Percentiles rank a stretch among this genome's conserved stretches.
Conservation (phyloP, 2,888 invertebrate genomes). For the Drosophila atripex region DNA sequence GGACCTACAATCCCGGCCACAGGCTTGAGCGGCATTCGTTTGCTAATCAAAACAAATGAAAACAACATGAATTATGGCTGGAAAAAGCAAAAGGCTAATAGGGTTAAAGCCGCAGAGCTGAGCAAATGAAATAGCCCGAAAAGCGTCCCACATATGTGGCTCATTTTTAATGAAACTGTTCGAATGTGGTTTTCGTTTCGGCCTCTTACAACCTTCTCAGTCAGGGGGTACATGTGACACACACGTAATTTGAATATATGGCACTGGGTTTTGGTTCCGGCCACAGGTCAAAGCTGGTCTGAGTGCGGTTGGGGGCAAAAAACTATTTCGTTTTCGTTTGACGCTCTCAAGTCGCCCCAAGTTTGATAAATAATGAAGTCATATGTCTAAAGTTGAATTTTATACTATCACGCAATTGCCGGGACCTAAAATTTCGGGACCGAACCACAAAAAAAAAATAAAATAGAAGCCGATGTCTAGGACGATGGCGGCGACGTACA, state of each 20-base stretch:
- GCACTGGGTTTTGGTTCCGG: slow-evolving; percentile 47
- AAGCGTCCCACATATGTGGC: slow-evolving; percentile 35
- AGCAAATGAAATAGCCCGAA: slow-evolving; percentile 56
- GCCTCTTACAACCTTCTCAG: slow-evolving; percentile 26
- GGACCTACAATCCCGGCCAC: slow-evolving; percentile 36
- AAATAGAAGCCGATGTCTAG: slow-evolving; percentile 12
- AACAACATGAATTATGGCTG: slow-evolving; percentile 74
- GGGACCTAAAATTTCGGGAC: slow-evolving; percentile 11
- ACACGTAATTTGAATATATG: slow-evolving; percentile 73
- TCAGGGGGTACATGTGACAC: slow-evolving; percentile 21
- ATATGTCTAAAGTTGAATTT: slow-evolving; percentile 77
- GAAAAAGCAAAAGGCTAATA: slow-evolving; percentile 66
- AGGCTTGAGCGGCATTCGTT: slow-evolving; percentile 58
- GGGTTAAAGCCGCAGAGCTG: slow-evolving; percentile 72
- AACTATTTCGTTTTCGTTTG: slow-evolving; percentile 56
- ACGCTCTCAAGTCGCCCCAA: slow-evolving; percentile 48
- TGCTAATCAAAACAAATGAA: slow-evolving; percentile 80
- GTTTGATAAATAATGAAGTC: slow-evolving; percentile 80
- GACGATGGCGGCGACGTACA: slow-evolving; percentile 20
- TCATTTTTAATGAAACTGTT: slow-evolving; percentile 71
- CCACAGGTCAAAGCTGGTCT: slow-evolving; percentile 36
- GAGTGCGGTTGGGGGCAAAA: slow-evolving; percentile 28
- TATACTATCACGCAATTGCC: slow-evolving; percentile 73
- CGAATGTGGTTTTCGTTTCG: slow-evolving; percentile 58
- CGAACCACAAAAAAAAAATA: not conserved